A percentile compares a stretch with the other conserved stretches of the same genome.
These are phyloP conservation scores for Dolichallabes microphthalmus DNA, from an alignment of 2,113 vertebrate species.

Conservation along the genomic window DNA sequence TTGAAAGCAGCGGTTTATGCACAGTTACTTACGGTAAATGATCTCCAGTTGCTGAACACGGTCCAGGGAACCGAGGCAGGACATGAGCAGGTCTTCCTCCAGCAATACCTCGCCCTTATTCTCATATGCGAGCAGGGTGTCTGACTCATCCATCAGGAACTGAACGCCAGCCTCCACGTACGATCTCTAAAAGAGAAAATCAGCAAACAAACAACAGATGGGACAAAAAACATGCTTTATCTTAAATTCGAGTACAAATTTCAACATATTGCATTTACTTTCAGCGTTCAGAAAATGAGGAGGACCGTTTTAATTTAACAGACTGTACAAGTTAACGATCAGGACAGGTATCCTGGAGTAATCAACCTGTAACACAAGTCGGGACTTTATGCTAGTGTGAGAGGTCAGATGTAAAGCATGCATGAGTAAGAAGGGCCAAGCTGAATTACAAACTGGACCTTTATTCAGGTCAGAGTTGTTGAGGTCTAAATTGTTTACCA, in stretches of 20 bases:
- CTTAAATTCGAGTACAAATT: neutral
- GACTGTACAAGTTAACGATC: neutral
- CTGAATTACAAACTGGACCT: neutral
- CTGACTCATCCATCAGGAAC: constrained; percentile 88
- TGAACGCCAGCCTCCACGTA: constrained; percentile 83
- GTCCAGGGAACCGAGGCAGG: constrained; percentile 83
- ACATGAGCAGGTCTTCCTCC: constrained; percentile 85
- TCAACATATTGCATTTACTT: neutral
- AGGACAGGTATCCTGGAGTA: neutral
- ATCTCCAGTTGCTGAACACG: constrained; percentile 91
- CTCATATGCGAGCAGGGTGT: constrained; percentile 92
- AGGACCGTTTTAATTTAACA: neutral
- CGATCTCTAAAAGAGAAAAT: constrained; percentile 73
- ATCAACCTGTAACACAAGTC: no score
- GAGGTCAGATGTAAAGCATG: neutral
- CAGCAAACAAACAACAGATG: constrained; percentile 1
- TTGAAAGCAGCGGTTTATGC: neutral
- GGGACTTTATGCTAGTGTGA: neutral
- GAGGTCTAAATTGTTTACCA: neutral
- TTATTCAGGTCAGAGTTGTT: neutral
- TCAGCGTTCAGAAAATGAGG: neutral
- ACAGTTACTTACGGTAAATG: constrained; percentile 82
- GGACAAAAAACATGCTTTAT: neutral
- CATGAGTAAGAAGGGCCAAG: neutral
- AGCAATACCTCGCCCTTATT: constrained; percentile 78